Evolutionary conservation across 2,888 invertebrate species (phyloP), one percentile per base, ranked within the genome.

Genomic region (Erynnis tages): DNA sequence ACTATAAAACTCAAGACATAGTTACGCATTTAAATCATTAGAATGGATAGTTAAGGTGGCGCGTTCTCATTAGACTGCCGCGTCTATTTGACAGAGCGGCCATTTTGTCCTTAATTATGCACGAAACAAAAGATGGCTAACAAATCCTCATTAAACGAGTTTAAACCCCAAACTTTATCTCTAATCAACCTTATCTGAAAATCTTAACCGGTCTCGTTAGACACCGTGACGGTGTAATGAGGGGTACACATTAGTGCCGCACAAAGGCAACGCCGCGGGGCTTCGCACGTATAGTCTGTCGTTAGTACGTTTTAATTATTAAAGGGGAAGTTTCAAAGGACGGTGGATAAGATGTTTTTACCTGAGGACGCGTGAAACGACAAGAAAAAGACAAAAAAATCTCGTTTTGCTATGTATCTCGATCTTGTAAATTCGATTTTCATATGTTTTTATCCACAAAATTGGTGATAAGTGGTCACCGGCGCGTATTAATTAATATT

Each of bases 201-300:
- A 34, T 34, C 14, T 29, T 37, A 29, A 19, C 29, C 47, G 27
- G 34, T 35, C 46, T 48, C 47, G 38, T 48, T 48, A 45, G 25
- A 45, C 45, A 21, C 21, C 7, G 19, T 19, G 41, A 11, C 23
- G 10, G 32, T 48, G 48, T 40, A 38, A 40, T 48, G 47, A 48
- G 30, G 46, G 46, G 46, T 47, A 47, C 54, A 57, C 56, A 63
- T 71, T 67, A 67, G 61, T 65, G 62, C 61, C n/a, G 58, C 61
- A 70, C 73, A 74, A 73, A 73, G 72, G 65, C 56, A 65, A 60
- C 45, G 70, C 73, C 68, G 46, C 55, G 63, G 70, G 75, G 66
- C 38, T 58, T 53, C 57, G 60, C 67, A 62, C 63, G 63, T 62
- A 58, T 65, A 62, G 58, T 59, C 59, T 66, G 62, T 66, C 66